Conservation (phyloP, 1,140 invertebrate species). For the Hyposmocoma kahamanoa region DNA sequence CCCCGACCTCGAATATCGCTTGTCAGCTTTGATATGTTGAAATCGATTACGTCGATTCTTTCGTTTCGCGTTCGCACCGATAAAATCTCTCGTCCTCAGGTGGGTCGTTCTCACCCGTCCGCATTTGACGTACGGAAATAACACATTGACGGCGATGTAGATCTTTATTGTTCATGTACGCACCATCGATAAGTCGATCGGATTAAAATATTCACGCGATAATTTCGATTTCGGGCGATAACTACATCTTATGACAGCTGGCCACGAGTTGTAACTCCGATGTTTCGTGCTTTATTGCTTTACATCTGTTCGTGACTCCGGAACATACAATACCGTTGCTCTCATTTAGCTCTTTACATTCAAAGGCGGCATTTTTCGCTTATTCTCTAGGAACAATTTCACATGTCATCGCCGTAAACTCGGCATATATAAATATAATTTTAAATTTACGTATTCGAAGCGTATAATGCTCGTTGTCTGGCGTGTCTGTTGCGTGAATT, state of each 20-base stretch:
- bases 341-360: conserved; percentile 13
- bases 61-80: conserved; percentile 41
- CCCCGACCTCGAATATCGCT: conserved; percentile 51
- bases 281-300: conserved; percentile 26
- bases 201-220: conserved; percentile 59
- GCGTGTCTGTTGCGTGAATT: conserved; percentile 34
- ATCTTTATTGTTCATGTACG: conserved; percentile 52
- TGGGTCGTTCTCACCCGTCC: conserved; percentile 25
- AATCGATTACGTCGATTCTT: conserved; percentile 55
- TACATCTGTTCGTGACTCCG: conserved; percentile 27
- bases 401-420: conserved; percentile 37
- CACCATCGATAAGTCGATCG: conserved; percentile 45
- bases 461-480: conserved; percentile 25
- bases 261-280: conserved; percentile 23
- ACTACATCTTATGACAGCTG: conserved; percentile 26
- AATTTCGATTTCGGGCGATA: conserved; percentile 58
- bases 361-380: conserved; percentile 28
- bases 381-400: conserved; percentile 39
- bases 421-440: conserved; percentile 51
- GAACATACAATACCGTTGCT: neutral
- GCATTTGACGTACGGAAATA: conserved; percentile 44
- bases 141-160: conserved; percentile 39
- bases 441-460: conserved; percentile 51
- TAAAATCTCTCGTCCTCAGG: conserved; percentile 45
- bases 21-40: conserved; percentile 55